phyloP scores from a whole-genome alignment of 2,113 vertebrate genomes.

The Hylia prasina region DNA sequence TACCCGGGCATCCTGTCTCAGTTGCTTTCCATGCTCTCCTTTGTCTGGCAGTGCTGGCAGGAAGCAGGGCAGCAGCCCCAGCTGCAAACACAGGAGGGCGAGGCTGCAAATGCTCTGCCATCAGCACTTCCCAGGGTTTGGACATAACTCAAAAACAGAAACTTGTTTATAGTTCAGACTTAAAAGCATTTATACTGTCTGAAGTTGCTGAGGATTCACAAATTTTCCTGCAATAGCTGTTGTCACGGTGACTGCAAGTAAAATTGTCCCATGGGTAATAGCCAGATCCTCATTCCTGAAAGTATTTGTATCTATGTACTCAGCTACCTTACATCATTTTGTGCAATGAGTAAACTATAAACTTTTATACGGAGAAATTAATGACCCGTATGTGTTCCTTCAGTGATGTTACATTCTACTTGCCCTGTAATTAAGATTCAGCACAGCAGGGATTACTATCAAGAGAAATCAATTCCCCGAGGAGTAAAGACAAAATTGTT shows the following conservation, averaged over 20 bases:
- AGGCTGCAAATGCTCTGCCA: not conserved
- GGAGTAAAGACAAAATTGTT: not conserved
- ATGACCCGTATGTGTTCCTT: not conserved
- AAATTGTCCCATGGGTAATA: not conserved
- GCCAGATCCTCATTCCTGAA: not conserved
- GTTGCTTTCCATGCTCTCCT: not conserved
- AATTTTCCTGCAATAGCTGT: not conserved
- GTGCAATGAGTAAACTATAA: not conserved
- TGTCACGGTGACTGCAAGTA: not conserved
- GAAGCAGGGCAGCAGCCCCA: not conserved
- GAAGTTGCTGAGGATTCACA: not conserved
- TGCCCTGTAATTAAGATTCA: not conserved
- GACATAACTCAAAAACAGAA: not conserved
- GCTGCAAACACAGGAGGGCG: rapidly evolving
- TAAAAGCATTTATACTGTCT: not conserved
- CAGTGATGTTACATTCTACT: not conserved
- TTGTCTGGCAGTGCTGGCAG: rapidly evolving
- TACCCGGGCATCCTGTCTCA: rapidly evolving
- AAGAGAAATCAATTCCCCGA: not conserved
- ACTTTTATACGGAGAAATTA: not conserved
- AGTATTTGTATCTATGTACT: not conserved
- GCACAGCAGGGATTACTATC: not conserved
- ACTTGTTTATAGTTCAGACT: not conserved
- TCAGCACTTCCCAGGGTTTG: not conserved
- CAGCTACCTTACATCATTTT: not conserved